Evolutionary conservation across 2,113 vertebrate species (phyloP).

Genomic region (Ailuropoda melanoleuca): DNA sequence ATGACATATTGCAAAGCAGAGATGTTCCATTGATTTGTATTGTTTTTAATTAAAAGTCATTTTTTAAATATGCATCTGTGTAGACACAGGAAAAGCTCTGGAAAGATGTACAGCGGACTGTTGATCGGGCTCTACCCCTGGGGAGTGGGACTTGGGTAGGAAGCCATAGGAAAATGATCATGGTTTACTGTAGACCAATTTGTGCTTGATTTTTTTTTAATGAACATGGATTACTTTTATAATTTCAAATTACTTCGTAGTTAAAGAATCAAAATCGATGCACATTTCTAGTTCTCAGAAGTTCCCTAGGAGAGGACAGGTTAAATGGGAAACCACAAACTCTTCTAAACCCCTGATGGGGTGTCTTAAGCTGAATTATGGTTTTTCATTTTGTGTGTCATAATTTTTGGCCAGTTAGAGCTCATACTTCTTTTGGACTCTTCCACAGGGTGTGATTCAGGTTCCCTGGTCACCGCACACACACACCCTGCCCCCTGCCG

Average conservation of each 20-base stretch:
- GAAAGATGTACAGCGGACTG: background rate
- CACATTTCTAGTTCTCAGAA: background rate
- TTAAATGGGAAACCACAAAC: background rate
- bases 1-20: constrained; percentile 30
- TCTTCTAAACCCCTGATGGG: background rate
- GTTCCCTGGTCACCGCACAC: too few species aligned
- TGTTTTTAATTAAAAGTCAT: constrained; percentile 59
- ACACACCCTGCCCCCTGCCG: too few species aligned
- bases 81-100: background rate
- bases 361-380: background rate
- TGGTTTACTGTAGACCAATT: background rate
- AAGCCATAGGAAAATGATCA: background rate
- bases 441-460: background rate
- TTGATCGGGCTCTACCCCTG: background rate
- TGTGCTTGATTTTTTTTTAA: background rate
- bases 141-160: background rate
- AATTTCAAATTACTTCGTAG: background rate
- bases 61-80: background rate
- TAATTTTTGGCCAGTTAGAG: background rate
- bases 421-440: background rate
- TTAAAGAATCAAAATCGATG: background rate
- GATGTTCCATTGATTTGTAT: constrained; percentile 58
- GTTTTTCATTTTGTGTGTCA: background rate
- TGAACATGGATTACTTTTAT: background rate
- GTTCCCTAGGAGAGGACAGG: background rate